Evolutionary conservation across 2,888 invertebrate species (phyloP).

Genomic region (Pherbina coryleti): DNA sequence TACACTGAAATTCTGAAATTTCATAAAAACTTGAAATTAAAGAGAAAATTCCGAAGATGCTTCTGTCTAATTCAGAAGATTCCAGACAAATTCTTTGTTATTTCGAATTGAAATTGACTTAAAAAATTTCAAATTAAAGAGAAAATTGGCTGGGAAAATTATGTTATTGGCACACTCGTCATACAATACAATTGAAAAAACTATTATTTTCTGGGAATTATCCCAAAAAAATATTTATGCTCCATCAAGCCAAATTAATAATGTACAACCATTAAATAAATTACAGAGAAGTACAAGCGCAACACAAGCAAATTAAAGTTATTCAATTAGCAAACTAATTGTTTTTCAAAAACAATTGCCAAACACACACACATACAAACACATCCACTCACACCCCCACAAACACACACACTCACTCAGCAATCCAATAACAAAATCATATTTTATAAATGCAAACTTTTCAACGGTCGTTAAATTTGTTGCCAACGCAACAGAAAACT

Average conservation of each 20-base stretch:
- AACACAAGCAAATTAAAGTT: too few species aligned
- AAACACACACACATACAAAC: not conserved
- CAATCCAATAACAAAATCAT: slow-evolving; percentile 7
- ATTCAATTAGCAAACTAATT: slow-evolving; percentile 19
- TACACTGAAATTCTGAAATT: too few species aligned
- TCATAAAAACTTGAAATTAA: too few species aligned
- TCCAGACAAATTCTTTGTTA: too few species aligned
- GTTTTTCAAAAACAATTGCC: not conserved
- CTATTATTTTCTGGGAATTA: not conserved
- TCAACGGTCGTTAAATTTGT: slow-evolving; percentile 16
- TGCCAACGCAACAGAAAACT: not conserved
- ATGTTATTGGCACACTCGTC: too few species aligned
- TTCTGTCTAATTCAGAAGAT: too few species aligned
- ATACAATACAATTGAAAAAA: not conserved
- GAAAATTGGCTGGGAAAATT: too few species aligned
- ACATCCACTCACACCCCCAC: not conserved
- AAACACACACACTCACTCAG: not conserved
- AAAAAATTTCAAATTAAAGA: too few species aligned
- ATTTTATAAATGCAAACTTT: slow-evolving; percentile 12
- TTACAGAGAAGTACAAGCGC: not conserved
- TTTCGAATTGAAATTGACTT: too few species aligned
- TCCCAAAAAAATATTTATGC: not conserved
- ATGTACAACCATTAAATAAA: not conserved
- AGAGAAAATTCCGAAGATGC: too few species aligned
- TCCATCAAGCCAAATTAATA: not conserved